These are phyloP conservation scores for Leptatherina wallacei DNA, from an alignment of 2,797 vertebrate genomes.

Conservation along the genomic window DNA sequence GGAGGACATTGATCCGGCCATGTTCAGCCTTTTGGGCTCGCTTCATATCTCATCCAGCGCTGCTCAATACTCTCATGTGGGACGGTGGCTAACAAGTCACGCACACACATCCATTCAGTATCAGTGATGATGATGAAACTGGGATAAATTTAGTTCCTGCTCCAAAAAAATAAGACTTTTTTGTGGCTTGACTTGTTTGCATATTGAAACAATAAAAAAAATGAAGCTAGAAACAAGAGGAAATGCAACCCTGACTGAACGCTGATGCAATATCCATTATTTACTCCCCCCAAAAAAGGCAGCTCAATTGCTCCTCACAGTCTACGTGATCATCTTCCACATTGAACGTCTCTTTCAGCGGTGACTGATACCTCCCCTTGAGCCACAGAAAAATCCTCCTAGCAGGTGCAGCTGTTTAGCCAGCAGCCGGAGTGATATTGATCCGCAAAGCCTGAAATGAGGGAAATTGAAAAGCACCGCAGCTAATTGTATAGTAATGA, in stretches of 20 bases:
- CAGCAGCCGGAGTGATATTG: slow-evolving; percentile 65
- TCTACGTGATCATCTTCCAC: slow-evolving; percentile 36
- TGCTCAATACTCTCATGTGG: slow-evolving; percentile 45
- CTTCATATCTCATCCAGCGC: slow-evolving; percentile 50
- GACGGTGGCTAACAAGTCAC: slow-evolving; percentile 16
- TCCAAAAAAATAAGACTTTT: neutral
- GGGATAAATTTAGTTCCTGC: neutral
- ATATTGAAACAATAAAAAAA: neutral
- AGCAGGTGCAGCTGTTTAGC: slow-evolving; percentile 58
- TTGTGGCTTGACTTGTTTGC: neutral
- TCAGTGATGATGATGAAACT: slow-evolving; percentile 9
- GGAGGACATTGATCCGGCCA: slow-evolving; percentile 52
- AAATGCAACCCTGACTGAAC: neutral
- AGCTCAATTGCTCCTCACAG: slow-evolving; percentile 11
- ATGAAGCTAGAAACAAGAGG: neutral
- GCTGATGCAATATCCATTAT: slow-evolving; percentile 17
- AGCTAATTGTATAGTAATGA: slow-evolving; percentile 75
- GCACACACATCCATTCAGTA: neutral
- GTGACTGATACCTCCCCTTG: slow-evolving; percentile 68
- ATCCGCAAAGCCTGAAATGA: slow-evolving; percentile 70
- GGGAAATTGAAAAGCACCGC: slow-evolving; percentile 65
- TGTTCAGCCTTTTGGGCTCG: slow-evolving; percentile 23
- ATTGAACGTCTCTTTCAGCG: slow-evolving; percentile 53
- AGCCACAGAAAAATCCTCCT: slow-evolving; percentile 50
- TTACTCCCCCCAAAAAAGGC: slow-evolving; percentile 19